Evolutionary conservation across 2,113 vertebrate genomes (phyloP), one percentile per base, ranked within the genome.

Genomic region (Rhea americana): DNA sequence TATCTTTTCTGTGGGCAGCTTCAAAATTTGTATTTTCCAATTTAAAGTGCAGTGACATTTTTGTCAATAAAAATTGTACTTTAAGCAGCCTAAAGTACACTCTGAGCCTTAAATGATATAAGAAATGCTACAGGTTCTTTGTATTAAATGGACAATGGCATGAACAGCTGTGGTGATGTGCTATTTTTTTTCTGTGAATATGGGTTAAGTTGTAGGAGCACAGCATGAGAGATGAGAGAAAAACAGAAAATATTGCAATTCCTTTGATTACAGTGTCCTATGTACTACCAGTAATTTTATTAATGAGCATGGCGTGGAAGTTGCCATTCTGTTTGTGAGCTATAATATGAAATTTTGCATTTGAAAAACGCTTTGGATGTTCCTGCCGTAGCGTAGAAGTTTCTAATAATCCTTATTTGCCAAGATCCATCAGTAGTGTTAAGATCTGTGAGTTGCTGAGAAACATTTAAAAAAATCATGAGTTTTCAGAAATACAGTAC

Each of bases 401-500:
- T 79, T 55, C 53, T 90, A 51, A 75, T 79, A 61, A 18, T 51
- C 25, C 20, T 75, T 82, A 86, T 79, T 79, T 70, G 14, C 32
- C 89, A 79, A 59, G 41, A 14, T 45, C 28, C 7, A 1, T 83
- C 85, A 81, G 19, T 79, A 75, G 55, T 8, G 8, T 74, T 56
- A 80, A 62, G 82, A 91, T 28, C 78, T 77, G 56, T 85, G 68
- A 85, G 56, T 79, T 94, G 82, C 72, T 92, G 89, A 58, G 79
- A 89, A 93, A 77, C 37, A 85, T 59, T 39, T 51, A 59, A 71
- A 48, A 87, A 28, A 77, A 59, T 85, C 87, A 80, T 2, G 2
- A 92, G 78, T 85, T 93, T 93, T 89, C 76, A 93, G 85, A 93
- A 95, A 81, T 72, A 80, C 56, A 91, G 89, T 80, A 87, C 65